Conservation (phyloP, 2,797 vertebrate genomes). For the Microhierax caerulescens region DNA sequence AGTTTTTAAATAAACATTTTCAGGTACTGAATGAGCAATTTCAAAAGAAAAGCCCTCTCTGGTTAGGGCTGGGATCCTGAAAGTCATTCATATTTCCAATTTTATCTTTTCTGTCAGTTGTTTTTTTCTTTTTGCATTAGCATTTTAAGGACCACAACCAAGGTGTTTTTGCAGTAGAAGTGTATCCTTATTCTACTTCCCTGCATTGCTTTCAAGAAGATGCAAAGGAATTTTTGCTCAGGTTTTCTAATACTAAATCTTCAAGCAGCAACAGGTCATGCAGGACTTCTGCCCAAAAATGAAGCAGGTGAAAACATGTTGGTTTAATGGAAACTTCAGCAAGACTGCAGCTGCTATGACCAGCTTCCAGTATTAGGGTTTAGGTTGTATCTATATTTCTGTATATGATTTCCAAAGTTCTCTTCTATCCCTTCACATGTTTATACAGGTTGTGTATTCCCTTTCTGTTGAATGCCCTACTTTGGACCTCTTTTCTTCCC, state of each 20-base stretch:
- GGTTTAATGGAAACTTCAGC: background rate
- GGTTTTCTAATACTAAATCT: background rate
- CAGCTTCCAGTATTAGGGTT: background rate
- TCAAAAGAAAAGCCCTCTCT: background rate
- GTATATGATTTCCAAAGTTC: background rate
- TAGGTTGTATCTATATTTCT: background rate
- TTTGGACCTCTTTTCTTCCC: background rate
- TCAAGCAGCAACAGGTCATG: background rate
- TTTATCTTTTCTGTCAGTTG: background rate
- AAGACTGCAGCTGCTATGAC: background rate
- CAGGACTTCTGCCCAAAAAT: background rate
- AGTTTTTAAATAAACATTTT: background rate
- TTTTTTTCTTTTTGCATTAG: background rate
- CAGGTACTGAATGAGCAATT: background rate
- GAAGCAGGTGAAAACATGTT: background rate
- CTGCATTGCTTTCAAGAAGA: background rate
- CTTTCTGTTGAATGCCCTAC: background rate
- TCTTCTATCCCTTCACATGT: background rate
- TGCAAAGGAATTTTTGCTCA: background rate
- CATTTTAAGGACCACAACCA: background rate
- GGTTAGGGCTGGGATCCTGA: background rate
- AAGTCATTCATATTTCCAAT: background rate
- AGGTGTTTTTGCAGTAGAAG: background rate
- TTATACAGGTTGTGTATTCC: background rate
- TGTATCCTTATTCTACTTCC: background rate